Conservation (phyloP, 2,888 invertebrate species). For the Apotomis betuletana region DNA sequence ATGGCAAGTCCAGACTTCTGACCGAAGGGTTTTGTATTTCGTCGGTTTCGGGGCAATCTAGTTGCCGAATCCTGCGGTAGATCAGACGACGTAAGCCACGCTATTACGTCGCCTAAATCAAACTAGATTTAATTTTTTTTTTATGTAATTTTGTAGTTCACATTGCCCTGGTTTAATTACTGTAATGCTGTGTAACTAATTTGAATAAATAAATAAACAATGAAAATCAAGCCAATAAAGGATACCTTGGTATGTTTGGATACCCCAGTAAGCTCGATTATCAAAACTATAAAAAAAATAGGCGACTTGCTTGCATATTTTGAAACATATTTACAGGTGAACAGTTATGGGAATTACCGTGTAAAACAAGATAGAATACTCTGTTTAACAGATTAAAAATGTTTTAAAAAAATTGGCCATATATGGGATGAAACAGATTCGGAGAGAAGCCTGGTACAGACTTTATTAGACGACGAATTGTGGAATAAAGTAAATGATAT, state of each 20-base stretch:
- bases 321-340: background rate
- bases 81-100: too few relatives aligned
- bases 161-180: too few relatives aligned
- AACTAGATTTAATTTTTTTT: too few relatives aligned
- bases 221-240: background rate
- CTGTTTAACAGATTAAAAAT: too few relatives aligned
- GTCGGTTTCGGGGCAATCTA: too few relatives aligned
- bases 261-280: background rate
- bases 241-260: too few relatives aligned
- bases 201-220: background rate
- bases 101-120: too few relatives aligned
- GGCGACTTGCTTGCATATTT: background rate
- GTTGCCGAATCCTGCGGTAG: too few relatives aligned
- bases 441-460: conserved; percentile 5
- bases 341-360: conserved; percentile 4
- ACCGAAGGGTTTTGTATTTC: too few relatives aligned
- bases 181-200: too few relatives aligned
- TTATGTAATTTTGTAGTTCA: too few relatives aligned
- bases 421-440: conserved; percentile 8
- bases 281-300: conserved; percentile 2
- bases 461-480: conserved; percentile 20
- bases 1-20: too few relatives aligned
- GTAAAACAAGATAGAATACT: conserved; percentile 12
- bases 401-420: background rate
- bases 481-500: conserved; percentile 18